Evolutionary conservation across 1,140 invertebrate species (phyloP).

Genomic region (Bombyx mori): ASM3026992v2 NC_085132.1:10444501-10445000

Average conservation of each 20-base stretch:
- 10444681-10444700: constrained; percentile 39
- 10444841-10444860: neutral
- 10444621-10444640: constrained; percentile 9
- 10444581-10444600: neutral
- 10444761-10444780: neutral
- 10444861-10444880: neutral
- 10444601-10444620: neutral
- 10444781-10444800: constrained; percentile 5
- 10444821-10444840: neutral
- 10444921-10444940: neutral
- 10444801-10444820: constrained; percentile 1
- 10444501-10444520: no score
- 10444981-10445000: neutral
- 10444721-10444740: constrained; percentile 10
- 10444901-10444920: neutral
- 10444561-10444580: neutral
- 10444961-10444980: neutral
- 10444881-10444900: neutral
- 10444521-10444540: no score
- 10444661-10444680: constrained; percentile 28
- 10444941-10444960: constrained; percentile 1
- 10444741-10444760: neutral
- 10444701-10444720: constrained; percentile 27
- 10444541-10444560: no score
- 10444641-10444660: constrained; percentile 7